A percentile compares a stretch with the other conserved stretches of the same genome.
Conservation (phyloP, 2,797 vertebrate species). For the Natrix natrix region DNA sequence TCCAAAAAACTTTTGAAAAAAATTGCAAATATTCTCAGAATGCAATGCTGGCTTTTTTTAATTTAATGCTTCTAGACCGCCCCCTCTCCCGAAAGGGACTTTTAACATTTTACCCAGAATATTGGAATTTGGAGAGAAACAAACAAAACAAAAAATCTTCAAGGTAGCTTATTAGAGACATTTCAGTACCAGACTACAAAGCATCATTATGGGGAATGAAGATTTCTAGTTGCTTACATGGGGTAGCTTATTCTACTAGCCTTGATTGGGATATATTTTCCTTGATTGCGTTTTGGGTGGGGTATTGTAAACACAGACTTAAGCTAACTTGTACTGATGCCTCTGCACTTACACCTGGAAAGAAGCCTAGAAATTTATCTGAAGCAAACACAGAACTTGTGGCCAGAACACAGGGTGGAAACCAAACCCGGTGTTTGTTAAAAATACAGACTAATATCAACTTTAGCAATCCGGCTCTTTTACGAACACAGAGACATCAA, state of each 20-base stretch:
- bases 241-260: background rate
- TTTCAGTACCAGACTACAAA: background rate
- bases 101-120: background rate
- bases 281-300: background rate
- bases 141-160: background rate
- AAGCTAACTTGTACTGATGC: background rate
- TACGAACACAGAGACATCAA: background rate
- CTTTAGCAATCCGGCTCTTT: background rate
- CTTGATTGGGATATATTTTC: background rate
- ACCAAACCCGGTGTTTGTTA: background rate
- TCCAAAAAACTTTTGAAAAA: too few relatives aligned
- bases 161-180: background rate
- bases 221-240: background rate
- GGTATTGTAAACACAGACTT: background rate
- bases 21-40: background rate
- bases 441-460: background rate
- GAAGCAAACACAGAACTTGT: background rate
- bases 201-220: background rate
- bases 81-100: too few relatives aligned
- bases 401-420: background rate
- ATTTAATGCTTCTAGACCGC: too few relatives aligned
- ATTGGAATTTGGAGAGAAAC: background rate
- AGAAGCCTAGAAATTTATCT: background rate
- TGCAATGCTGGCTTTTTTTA: background rate
- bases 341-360: background rate